phyloP scores from a whole-genome alignment of 2,113 vertebrate genomes.

The Hyaena hyaena region DNA sequence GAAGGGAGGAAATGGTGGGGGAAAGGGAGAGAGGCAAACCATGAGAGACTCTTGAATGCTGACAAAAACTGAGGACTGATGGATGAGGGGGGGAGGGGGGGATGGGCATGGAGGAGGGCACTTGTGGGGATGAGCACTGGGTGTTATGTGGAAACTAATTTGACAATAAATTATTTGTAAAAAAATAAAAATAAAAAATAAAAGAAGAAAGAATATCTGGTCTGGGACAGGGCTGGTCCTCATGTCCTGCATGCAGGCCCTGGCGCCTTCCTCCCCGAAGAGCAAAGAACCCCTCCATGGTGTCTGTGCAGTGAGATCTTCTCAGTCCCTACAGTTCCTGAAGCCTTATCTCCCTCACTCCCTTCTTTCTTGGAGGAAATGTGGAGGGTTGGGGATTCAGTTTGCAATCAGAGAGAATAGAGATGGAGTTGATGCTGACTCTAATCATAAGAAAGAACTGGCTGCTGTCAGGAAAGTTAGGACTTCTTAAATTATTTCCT shows the following conservation, averaged over 20 bases:
- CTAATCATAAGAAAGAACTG: background rate
- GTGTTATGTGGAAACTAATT: too few relatives aligned
- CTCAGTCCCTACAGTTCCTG: background rate
- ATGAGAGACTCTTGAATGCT: too few relatives aligned
- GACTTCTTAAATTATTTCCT: background rate
- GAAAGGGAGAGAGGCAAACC: too few relatives aligned
- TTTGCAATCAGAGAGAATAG: background rate
- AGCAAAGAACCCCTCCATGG: background rate
- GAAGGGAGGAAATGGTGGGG: too few relatives aligned
- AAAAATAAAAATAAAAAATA: background rate
- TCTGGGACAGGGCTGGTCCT: background rate
- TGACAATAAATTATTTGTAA: too few relatives aligned
- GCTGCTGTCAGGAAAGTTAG: background rate
- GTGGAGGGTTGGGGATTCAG: too few relatives aligned
- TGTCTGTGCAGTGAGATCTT: background rate
- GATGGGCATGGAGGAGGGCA: too few relatives aligned
- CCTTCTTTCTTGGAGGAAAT: background rate
- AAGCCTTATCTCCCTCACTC: background rate
- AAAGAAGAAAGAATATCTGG: background rate
- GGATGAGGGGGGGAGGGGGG: too few relatives aligned
- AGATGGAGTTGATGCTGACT: background rate
- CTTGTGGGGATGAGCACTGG: too few relatives aligned
- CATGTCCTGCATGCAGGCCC: background rate
- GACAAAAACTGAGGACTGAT: too few relatives aligned
- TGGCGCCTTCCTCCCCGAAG: fast-evolving